Evolutionary conservation across 37 sponge, comb jelly and placozoan genomes (phyloP).

Genomic region (Cladorhizidae sp.): DNA sequence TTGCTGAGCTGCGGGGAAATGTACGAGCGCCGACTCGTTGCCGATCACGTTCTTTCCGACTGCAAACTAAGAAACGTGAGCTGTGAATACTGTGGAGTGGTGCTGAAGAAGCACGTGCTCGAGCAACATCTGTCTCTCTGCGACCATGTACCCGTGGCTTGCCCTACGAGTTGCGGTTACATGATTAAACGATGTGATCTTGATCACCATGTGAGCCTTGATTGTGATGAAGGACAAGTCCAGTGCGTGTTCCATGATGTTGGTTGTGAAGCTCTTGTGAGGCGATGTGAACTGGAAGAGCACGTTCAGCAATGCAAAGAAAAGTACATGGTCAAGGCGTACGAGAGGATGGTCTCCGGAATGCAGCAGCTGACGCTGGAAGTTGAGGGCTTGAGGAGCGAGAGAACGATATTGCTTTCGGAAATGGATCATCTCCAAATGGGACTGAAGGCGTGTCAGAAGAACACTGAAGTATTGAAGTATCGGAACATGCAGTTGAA

Average conservation of each 20-base stretch:
- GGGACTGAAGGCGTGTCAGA: background rate
- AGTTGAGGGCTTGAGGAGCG: background rate
- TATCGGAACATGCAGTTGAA: background rate
- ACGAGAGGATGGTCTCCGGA: background rate
- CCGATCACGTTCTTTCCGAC: background rate
- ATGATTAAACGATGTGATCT: constrained; percentile 9
- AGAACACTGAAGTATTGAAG: background rate
- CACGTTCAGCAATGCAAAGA: background rate
- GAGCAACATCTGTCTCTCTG: background rate
- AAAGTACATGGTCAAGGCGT: background rate
- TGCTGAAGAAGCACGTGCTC: background rate
- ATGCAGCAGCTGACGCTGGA: background rate
- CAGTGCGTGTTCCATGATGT: background rate
- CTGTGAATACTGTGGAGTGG: constrained; percentile 17
- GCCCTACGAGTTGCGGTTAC: background rate
- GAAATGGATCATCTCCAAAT: background rate
- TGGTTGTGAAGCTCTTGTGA: background rate
- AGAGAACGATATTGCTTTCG: background rate
- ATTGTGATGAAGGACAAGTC: background rate
- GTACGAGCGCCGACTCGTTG: background rate
- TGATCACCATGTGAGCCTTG: background rate
- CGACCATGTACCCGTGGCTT: background rate
- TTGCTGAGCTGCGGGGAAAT: constrained; percentile 15
- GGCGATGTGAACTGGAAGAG: background rate
- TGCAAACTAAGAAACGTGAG: background rate